A percentile compares a stretch with the other conserved stretches of the same genome.
These are phyloP conservation scores for Hololepta plana DNA, from an alignment of 2,888 invertebrate genomes.

Conservation along the genomic window DNA sequence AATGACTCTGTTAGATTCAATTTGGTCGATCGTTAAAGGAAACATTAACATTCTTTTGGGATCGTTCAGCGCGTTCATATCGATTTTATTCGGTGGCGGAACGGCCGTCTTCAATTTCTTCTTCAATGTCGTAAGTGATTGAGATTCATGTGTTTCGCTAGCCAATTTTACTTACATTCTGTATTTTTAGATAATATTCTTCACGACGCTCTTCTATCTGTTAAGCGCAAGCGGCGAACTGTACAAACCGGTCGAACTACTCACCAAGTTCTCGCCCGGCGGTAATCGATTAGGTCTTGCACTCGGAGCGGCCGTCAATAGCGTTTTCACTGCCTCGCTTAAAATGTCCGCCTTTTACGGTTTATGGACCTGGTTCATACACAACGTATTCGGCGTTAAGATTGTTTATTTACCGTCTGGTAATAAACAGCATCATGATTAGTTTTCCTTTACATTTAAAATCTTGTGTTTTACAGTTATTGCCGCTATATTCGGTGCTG, in stretches of 20 bases:
- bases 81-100: slow-evolving; percentile 73
- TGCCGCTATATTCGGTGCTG: slow-evolving; percentile 84
- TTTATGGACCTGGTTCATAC: slow-evolving; percentile 94
- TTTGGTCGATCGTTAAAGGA: slow-evolving; percentile 83
- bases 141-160: too few relatives aligned
- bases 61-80: slow-evolving; percentile 71
- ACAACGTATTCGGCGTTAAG: slow-evolving; percentile 84
- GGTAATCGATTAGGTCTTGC: slow-evolving; percentile 65
- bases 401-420: slow-evolving; percentile 91
- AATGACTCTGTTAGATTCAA: slow-evolving; percentile 65
- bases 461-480: slow-evolving; percentile 36
- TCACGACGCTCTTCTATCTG: slow-evolving; percentile 91
- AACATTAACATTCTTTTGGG: slow-evolving; percentile 76
- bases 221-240: slow-evolving; percentile 68
- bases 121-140: slow-evolving; percentile 54
- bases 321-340: slow-evolving; percentile 89
- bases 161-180: background rate
- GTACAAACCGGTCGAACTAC: slow-evolving; percentile 85
- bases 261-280: slow-evolving; percentile 66
- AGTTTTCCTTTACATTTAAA: background rate
- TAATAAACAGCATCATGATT: slow-evolving; percentile 18
- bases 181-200: slow-evolving; percentile 68
- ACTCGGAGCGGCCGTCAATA: slow-evolving; percentile 74
- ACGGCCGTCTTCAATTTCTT: slow-evolving; percentile 79
- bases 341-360: slow-evolving; percentile 97